Conservation (phyloP, 2,888 invertebrate genomes). For the Leuctra nigra region DNA sequence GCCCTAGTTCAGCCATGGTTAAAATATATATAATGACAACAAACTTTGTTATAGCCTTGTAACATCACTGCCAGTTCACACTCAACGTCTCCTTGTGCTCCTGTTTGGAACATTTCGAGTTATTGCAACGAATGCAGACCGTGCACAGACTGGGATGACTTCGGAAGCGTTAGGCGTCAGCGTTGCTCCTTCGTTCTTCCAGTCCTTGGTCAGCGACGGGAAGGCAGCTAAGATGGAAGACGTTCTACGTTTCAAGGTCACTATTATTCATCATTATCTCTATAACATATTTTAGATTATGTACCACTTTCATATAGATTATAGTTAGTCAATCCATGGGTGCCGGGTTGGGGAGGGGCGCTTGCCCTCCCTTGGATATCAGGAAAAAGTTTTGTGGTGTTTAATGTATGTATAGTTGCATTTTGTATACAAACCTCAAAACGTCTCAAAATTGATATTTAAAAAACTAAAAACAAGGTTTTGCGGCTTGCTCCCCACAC, state of each 20-base stretch:
- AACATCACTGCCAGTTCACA: slow-evolving; percentile 77
- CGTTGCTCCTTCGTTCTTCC: slow-evolving; percentile 93
- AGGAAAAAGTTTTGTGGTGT: no score
- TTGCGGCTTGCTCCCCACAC: no score
- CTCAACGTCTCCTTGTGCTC: slow-evolving; percentile 88
- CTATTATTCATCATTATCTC: no score
- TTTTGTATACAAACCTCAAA: no score
- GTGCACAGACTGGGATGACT: slow-evolving; percentile 88
- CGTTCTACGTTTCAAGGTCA: slow-evolving; percentile 87
- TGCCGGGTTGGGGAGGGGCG: no score
- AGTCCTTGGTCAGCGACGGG: slow-evolving; percentile 91
- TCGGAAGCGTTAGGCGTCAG: slow-evolving; percentile 93
- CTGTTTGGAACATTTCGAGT: slow-evolving; percentile 96
- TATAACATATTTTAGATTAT: neutral
- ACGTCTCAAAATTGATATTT: no score
- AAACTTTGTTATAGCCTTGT: slow-evolving; percentile 64
- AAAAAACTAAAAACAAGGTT: no score
- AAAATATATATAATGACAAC: no score
- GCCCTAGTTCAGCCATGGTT: no score
- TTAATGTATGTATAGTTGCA: no score
- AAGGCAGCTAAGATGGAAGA: slow-evolving; percentile 95
- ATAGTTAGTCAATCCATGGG: no score
- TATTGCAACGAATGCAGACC: slow-evolving; percentile 85
- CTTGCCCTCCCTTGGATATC: no score
- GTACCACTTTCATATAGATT: neutral